Conservation (phyloP, 2,888 invertebrate genomes). For the Deroplatys truncata region DNA sequence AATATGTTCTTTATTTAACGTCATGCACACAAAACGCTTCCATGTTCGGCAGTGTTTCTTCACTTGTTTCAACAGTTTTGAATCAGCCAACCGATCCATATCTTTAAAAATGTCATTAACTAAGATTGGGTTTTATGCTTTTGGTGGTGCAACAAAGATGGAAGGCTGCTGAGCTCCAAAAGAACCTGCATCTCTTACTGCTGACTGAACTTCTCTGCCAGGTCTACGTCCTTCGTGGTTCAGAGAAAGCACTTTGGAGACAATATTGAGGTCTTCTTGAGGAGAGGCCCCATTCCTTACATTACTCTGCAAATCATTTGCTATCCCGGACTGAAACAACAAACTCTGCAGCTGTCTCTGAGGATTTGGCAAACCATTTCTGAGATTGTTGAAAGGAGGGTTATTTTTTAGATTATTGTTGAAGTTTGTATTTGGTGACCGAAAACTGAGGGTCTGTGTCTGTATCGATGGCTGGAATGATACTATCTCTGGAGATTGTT, state of each 20-base stretch:
- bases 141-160: background rate
- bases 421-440: slow-evolving; percentile 42
- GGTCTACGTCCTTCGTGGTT: slow-evolving; percentile 55
- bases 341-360: slow-evolving; percentile 58
- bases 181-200: background rate
- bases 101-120: background rate
- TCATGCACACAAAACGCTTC: background rate
- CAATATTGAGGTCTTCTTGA: slow-evolving; percentile 74
- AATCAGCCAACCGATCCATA: background rate
- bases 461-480: background rate
- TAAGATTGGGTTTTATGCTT: background rate
- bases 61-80: background rate
- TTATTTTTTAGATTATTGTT: background rate
- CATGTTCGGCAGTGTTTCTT: background rate
- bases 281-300: slow-evolving; percentile 45
- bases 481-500: background rate
- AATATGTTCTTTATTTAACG: no score
- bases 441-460: background rate
- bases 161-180: background rate
- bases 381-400: background rate
- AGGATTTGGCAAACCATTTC: slow-evolving; percentile 37
- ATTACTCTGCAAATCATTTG: slow-evolving; percentile 41
- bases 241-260: slow-evolving; percentile 73
- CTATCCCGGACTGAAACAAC: slow-evolving; percentile 62
- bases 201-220: background rate